These are phyloP conservation scores for Augochlorella aurata DNA, from an alignment of 2,888 invertebrate species.

Conservation along the genomic window DNA sequence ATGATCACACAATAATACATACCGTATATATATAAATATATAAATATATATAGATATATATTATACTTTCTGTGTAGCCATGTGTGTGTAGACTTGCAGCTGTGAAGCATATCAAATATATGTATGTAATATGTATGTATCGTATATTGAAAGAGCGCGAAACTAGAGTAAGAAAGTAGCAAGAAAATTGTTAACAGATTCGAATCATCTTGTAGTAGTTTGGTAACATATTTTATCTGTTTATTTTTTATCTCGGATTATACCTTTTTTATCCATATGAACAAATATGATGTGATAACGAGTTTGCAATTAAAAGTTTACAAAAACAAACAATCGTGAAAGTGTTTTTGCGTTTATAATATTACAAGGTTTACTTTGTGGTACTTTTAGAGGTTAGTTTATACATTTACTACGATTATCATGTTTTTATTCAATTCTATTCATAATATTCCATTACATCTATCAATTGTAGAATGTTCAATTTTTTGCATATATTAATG, in stretches of 20 bases:
- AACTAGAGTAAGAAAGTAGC: background rate
- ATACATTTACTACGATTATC: background rate
- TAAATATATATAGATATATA: too few relatives aligned
- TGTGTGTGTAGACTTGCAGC: background rate
- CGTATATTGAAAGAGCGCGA: conserved; percentile 21
- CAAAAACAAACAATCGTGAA: background rate
- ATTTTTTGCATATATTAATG: background rate
- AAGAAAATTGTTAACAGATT: conserved; percentile 4
- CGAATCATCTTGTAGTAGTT: background rate
- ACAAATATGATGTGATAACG: background rate
- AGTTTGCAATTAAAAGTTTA: conserved; percentile 3
- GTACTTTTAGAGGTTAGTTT: conserved; percentile 25
- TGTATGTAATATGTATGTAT: too few relatives aligned
- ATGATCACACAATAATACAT: too few relatives aligned
- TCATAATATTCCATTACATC: background rate
- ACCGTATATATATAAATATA: too few relatives aligned
- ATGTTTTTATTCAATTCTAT: background rate
- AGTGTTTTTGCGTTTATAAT: background rate
- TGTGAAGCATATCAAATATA: background rate
- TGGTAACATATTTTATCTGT: background rate
- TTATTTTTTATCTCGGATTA: background rate
- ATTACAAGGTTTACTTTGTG: background rate
- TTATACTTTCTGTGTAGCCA: too few relatives aligned
- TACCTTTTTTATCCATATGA: background rate
- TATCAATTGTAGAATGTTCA: background rate